Conservation (phyloP, 2,113 vertebrate genomes). For the Dasyornis broadbenti region DNA sequence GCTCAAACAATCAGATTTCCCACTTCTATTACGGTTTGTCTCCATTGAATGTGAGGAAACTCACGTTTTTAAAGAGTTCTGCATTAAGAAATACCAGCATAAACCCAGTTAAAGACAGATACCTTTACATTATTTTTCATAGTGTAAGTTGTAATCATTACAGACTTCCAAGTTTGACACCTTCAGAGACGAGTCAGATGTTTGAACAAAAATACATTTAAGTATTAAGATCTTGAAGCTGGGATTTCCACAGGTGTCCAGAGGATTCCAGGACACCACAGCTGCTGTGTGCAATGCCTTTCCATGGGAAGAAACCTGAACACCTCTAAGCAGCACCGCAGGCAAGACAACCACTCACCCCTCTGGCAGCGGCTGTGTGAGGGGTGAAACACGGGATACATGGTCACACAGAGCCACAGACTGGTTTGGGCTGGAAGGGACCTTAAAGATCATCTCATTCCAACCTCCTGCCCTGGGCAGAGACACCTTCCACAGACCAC, state of each 20-base stretch:
- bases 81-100: background rate
- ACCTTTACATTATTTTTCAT: too few species aligned
- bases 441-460: background rate
- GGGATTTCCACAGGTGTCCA: background rate
- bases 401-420: fast-evolving
- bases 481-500: background rate
- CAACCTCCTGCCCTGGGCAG: background rate
- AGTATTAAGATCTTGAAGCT: background rate
- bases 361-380: background rate
- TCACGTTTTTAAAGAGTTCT: background rate
- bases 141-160: background rate
- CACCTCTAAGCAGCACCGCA: background rate
- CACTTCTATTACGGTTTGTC: background rate
- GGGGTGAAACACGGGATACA: fast-evolving
- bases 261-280: background rate
- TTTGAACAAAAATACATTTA: background rate
- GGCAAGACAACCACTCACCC: background rate
- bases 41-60: background rate
- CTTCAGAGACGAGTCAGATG: background rate
- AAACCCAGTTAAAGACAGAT: background rate
- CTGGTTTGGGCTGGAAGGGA: background rate
- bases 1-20: background rate
- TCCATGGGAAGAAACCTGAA: background rate
- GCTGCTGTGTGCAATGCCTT: background rate
- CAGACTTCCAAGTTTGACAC: background rate